phyloP scores from a whole-genome alignment of 2,113 vertebrate genomes.

The Tachysurus vachellii region DNA sequence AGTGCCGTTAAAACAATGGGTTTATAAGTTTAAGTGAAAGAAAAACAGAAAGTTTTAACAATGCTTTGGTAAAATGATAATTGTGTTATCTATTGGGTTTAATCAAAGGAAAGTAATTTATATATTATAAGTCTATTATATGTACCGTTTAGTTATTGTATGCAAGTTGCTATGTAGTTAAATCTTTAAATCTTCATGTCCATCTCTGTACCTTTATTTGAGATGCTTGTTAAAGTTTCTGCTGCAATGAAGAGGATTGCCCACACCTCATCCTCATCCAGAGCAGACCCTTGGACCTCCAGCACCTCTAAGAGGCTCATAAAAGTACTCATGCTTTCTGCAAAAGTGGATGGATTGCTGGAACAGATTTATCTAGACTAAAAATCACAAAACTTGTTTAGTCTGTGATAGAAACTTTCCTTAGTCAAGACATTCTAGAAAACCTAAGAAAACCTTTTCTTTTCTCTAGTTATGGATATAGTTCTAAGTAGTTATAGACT shows the following conservation, averaged over 20 bases:
- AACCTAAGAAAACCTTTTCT: neutral
- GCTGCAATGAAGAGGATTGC: slow-evolving; percentile 76
- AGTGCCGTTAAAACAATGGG: neutral
- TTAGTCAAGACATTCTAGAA: neutral
- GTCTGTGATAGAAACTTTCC: neutral
- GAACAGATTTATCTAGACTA: neutral
- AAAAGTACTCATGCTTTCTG: slow-evolving; percentile 76
- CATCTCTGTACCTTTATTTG: slow-evolving; percentile 72
- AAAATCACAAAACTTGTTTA: neutral
- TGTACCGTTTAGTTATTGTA: neutral
- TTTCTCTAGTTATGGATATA: neutral
- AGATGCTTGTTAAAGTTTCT: slow-evolving; percentile 76
- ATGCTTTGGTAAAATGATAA: neutral
- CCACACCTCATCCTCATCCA: slow-evolving; percentile 88
- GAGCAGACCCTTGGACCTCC: slow-evolving; percentile 78
- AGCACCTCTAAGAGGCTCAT: slow-evolving; percentile 85
- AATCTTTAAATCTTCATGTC: neutral
- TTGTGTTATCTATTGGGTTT: neutral
- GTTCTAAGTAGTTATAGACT: neutral
- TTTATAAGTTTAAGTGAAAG: neutral
- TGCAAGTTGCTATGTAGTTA: neutral
- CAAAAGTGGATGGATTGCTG: neutral
- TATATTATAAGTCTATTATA: too few relatives aligned
- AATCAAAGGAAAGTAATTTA: neutral
- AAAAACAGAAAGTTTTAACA: neutral